These are phyloP conservation scores for Marronus borbonicus DNA, from an alignment of 2,888 invertebrate species.

Conservation along the genomic window DNA sequence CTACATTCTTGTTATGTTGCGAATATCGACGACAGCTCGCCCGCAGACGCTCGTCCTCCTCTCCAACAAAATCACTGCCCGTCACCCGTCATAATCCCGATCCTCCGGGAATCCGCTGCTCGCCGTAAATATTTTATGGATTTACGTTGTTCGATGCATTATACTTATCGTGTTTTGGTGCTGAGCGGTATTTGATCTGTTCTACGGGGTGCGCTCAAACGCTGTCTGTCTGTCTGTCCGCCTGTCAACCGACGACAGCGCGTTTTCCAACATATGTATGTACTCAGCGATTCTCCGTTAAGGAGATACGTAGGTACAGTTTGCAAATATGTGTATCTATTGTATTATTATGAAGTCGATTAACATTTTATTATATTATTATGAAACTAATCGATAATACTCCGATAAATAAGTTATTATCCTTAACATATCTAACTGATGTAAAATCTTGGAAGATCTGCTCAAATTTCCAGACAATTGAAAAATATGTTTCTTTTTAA, in stretches of 20 bases:
- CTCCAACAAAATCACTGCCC: constrained; percentile 57
- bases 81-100: constrained; percentile 68
- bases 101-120: constrained; percentile 65
- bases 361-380: too few species aligned
- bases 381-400: too few species aligned
- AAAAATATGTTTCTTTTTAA: too few species aligned
- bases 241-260: constrained; percentile 22
- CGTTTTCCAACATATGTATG: not conserved
- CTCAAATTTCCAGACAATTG: too few species aligned
- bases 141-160: constrained; percentile 71
- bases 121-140: constrained; percentile 71
- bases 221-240: too few species aligned
- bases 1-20: too few species aligned
- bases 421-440: too few species aligned
- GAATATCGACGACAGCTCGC: too few species aligned
- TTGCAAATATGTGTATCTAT: too few species aligned
- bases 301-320: not conserved
- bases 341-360: too few species aligned
- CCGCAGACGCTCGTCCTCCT: not conserved
- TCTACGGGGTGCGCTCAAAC: constrained; percentile 41
- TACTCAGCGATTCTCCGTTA: not conserved
- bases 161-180: constrained; percentile 68
- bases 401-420: too few species aligned
- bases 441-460: too few species aligned
- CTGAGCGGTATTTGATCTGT: constrained; percentile 67